Conservation (phyloP, 2,797 vertebrate species). For the Gymnoscopelus microlampas region DNA sequence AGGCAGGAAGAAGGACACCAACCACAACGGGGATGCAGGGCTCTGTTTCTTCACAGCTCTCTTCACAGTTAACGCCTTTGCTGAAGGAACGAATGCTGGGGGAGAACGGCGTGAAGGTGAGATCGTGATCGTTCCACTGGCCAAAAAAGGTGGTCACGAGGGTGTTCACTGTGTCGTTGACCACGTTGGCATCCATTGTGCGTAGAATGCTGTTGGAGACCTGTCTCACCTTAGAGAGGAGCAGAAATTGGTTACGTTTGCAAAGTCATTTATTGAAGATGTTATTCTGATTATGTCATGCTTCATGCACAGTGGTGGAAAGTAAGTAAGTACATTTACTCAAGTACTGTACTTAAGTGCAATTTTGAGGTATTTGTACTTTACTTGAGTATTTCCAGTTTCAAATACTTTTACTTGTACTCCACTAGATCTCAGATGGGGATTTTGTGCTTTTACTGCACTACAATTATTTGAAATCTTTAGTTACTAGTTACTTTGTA, state of each 20-base stretch:
- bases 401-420: too few relatives aligned
- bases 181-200: conserved; percentile 75
- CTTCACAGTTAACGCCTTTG: conserved; percentile 78
- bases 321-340: too few relatives aligned
- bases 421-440: too few relatives aligned
- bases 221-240: conserved; percentile 80
- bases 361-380: too few relatives aligned
- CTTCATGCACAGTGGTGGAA: too few relatives aligned
- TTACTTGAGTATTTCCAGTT: too few relatives aligned
- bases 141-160: conserved; percentile 88
- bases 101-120: conserved; percentile 84
- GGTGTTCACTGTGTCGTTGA: conserved; percentile 74
- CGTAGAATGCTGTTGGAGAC: conserved; percentile 88
- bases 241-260: neutral
- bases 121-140: conserved; percentile 89
- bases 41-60: conserved; percentile 77
- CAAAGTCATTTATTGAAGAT: neutral
- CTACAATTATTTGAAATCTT: too few relatives aligned
- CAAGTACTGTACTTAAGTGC: too few relatives aligned
- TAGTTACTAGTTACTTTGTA: too few relatives aligned
- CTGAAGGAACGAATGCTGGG: conserved; percentile 81
- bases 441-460: too few relatives aligned
- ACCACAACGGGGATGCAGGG: conserved; percentile 87
- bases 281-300: neutral
- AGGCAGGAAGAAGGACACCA: conserved; percentile 12